Base-by-base conservation (phyloP, 2,113 vertebrate genomes). In the Cyprinodon tularosa region DNA sequence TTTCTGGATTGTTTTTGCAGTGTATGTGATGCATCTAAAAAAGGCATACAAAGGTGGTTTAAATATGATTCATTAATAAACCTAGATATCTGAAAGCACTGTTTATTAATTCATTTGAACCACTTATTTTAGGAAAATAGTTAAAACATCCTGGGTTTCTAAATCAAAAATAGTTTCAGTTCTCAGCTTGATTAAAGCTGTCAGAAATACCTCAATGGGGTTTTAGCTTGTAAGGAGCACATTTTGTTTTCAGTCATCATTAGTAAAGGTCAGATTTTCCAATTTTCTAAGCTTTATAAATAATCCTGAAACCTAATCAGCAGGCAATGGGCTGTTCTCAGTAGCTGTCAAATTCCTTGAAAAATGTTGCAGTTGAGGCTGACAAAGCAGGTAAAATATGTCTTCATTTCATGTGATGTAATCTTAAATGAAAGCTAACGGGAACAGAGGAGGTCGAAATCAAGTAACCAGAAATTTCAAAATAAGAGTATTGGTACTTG, bases 161-260 rank as follows among this genome's bases (percentile, higher is more conserved):
- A 20, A 45, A 50, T n/a, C 45, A n/a, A 45, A 66, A 66, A 38
- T 12, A 65, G 39, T 3, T 66, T n/a, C 22, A 44, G 4, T 22
- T 0, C 40, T 13, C 64, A 20, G 11, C 22, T 11, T 65, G 40
- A 65, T 22, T 44, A 38, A 53, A 13, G 37, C 50, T 70, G 10
- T 60, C 38, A 60, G 38, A 42, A 37, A 70, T 14, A 37, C 50
- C 3, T 53, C 17, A 36, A 1, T 9, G 38, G 15, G 13, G 29
- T 53, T 50, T 47, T 47, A 37, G 14, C 12, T 60, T 42, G 36
- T 59, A n/a, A 40, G 37, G 17, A 39, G 39, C 17, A 11, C 14
- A 13, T 47, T 36, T 71, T 61, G 68, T 71, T 62, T 14, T 14
- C 57, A 29, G 69, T 17, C 42, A 47, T 62, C 38, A 42, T 40